phyloP scores from a whole-genome alignment of 2,113 vertebrate genomes.

The Zosterops pallidus region DNA sequence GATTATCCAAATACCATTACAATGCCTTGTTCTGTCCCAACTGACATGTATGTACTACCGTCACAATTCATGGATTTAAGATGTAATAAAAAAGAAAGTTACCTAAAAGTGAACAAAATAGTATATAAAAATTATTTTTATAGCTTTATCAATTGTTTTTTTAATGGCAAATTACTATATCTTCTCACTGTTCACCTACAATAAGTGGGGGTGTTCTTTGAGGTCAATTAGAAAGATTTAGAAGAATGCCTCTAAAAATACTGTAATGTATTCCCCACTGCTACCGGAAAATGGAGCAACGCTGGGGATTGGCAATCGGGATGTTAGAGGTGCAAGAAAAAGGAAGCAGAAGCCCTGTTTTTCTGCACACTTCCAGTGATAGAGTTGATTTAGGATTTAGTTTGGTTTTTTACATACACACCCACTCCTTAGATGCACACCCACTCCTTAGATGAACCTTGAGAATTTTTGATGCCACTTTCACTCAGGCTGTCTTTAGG shows the following conservation, averaged over 20 bases:
- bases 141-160: not conserved
- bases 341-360: not conserved
- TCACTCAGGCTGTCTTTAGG: not conserved
- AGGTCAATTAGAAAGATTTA: not conserved
- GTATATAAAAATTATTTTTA: not conserved
- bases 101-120: not conserved
- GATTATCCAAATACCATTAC: constrained; percentile 39
- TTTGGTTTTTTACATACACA: not conserved
- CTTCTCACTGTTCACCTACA: not conserved
- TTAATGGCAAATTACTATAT: not conserved
- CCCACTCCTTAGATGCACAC: not conserved
- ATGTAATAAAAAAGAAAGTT: not conserved
- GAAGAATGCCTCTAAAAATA: not conserved
- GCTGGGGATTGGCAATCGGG: not conserved
- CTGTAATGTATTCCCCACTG: not conserved
- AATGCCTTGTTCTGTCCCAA: not conserved
- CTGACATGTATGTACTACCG: not conserved
- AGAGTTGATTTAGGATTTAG: not conserved
- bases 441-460: not conserved
- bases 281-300: not conserved
- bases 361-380: not conserved
- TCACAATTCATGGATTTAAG: not conserved
- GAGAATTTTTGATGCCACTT: not conserved
- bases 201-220: not conserved
- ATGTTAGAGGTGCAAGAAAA: not conserved